Base-by-base conservation (phyloP, 2,888 invertebrate species). In the Unio pictorum region DNA sequence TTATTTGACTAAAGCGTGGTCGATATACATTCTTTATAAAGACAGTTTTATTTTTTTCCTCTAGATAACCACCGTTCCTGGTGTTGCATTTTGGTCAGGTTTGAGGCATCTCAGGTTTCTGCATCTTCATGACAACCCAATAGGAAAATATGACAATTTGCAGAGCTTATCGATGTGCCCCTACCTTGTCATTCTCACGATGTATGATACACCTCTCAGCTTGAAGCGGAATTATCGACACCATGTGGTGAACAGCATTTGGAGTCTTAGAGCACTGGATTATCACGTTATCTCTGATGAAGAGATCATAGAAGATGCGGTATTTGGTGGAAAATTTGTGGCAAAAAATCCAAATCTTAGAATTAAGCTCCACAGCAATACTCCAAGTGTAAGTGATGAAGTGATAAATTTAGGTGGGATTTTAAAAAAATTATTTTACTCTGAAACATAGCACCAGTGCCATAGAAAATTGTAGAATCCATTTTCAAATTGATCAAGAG, bases 261-360 rank as follows among this genome's bases (percentile, higher is more conserved):
- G 85, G 86, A 80, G 87, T 5, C 80, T 90, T 28, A 87, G 87
- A 74, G 89, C 89, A 8, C 76, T 90, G 20, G 90, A 90, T 70
- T 72, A 81, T 61, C 77, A 86, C 76, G 85, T 90, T 15, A 79
- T 90, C 8, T 88, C 89, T 5, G 90, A 90, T 77, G 89, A 90
- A 71, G 90, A 90, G 76, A 89, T 90, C 63, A 90, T 90, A 68
- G 90, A 90, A 74, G 89, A 90, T 81, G 88, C 89, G 3, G 73
- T 81, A 55, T 88, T 89, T 76, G 81, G 83, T 18, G 86, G 84
- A 3, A 66, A 71, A 18, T 88, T 85, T 75, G 68, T 80, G 8
- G 78, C 85, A 5, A 69, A 82, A 67, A 69, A 80, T 68, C 82
- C 79, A 7, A 71, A 74, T 7, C 83, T 89, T 66, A 76, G 75